Evolutionary conservation across 2,888 invertebrate species (phyloP).

Genomic region (Anaspis maculata): DNA sequence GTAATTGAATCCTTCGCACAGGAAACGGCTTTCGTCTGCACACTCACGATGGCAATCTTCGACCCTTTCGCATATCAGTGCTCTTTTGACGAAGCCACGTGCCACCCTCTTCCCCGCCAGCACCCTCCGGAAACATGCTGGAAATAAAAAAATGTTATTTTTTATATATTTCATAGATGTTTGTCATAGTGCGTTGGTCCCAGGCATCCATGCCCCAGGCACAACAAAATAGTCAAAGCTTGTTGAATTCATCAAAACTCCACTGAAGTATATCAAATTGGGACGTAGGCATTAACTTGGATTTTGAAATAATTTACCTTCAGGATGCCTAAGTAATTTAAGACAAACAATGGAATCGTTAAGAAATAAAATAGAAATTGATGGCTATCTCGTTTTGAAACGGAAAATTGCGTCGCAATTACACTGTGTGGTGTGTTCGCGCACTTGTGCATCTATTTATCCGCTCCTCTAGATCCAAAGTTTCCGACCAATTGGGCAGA

Average conservation of each 20-base stretch:
- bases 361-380: conserved; percentile 14
- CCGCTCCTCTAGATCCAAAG: too few species aligned
- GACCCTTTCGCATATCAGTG: conserved; percentile 60
- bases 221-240: too few species aligned
- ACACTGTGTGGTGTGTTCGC: too few species aligned
- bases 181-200: too few species aligned
- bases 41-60: conserved; percentile 73
- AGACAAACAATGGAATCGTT: conserved; percentile 16
- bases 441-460: too few species aligned
- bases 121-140: conserved; percentile 73
- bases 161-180: too few species aligned
- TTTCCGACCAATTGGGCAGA: too few species aligned
- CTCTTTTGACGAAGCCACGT: conserved; percentile 58
- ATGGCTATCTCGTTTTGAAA: conserved; percentile 15
- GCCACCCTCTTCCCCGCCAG: conserved; percentile 65
- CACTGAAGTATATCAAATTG: background rate
- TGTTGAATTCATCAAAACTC: too few species aligned
- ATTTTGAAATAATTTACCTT: conserved; percentile 8
- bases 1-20: conserved; percentile 79
- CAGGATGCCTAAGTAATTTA: conserved; percentile 9
- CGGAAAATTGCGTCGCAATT: conserved; percentile 7
- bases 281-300: background rate
- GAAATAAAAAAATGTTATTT: too few species aligned
- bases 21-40: conserved; percentile 62
- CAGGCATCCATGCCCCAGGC: too few species aligned